Conservation (phyloP, 2,888 invertebrate species). For the Dasysyrphus tricinctus region DNA sequence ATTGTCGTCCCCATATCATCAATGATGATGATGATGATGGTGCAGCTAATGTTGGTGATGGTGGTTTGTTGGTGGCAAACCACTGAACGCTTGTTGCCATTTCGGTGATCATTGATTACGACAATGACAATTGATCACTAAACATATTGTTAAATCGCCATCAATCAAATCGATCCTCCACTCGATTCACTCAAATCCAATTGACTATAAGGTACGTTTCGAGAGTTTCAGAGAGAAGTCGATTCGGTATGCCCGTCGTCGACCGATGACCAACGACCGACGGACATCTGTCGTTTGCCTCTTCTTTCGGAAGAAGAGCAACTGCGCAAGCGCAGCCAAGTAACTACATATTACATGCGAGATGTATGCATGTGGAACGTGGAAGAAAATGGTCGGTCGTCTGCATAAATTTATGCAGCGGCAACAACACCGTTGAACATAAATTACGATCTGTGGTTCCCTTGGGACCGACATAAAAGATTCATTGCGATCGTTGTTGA, state of each 20-base stretch:
- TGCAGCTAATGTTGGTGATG: slow-evolving; percentile 62
- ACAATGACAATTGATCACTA: slow-evolving; percentile 81
- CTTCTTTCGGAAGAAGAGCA: slow-evolving; percentile 21
- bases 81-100: slow-evolving; percentile 71
- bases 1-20: slow-evolving; percentile 36
- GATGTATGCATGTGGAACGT: slow-evolving; percentile 64
- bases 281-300: slow-evolving; percentile 12
- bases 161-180: slow-evolving; percentile 80
- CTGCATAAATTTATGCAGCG: slow-evolving; percentile 75
- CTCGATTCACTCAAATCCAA: slow-evolving; percentile 57
- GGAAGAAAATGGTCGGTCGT: slow-evolving; percentile 54
- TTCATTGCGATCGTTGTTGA: slow-evolving; percentile 73
- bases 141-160: slow-evolving; percentile 82
- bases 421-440: slow-evolving; percentile 75
- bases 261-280: background rate
- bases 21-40: slow-evolving; percentile 40
- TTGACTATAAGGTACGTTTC: slow-evolving; percentile 29
- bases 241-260: slow-evolving; percentile 20
- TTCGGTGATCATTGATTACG: slow-evolving; percentile 75
- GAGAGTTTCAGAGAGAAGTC: slow-evolving; percentile 19
- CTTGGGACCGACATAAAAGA: slow-evolving; percentile 69
- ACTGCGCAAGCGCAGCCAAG: slow-evolving; percentile 22
- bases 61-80: slow-evolving; percentile 61
- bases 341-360: slow-evolving; percentile 4
- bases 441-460: slow-evolving; percentile 72